Percentiles rank a stretch among this genome's conserved stretches.
These are phyloP conservation scores for Arrhopalites spinosus DNA, from an alignment of 2,888 invertebrate genomes.

Conservation along the genomic window DNA sequence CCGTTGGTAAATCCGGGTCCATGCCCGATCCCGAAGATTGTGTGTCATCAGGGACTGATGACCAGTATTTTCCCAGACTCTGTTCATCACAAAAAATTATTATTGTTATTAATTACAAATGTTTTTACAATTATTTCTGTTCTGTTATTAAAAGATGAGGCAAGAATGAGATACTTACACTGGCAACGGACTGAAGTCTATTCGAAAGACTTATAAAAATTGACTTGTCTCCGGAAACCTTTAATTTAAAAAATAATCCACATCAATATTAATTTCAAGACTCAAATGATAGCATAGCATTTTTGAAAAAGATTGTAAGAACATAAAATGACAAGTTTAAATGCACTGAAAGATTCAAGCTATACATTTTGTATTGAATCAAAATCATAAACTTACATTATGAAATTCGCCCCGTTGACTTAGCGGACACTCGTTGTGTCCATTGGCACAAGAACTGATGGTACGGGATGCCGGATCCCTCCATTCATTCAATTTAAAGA, in stretches of 20 bases:
- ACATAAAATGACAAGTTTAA: background rate
- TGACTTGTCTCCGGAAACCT: conserved; percentile 1
- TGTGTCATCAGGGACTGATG: background rate
- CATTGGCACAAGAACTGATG: conserved; percentile 21
- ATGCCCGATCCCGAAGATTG: conserved; percentile 32
- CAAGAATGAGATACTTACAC: background rate
- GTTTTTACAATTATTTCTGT: background rate
- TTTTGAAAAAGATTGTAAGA: background rate
- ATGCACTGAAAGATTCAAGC: background rate
- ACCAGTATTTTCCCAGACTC: conserved; percentile 31
- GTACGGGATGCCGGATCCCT: conserved; percentile 41
- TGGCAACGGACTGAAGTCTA: background rate
- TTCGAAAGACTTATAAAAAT: background rate
- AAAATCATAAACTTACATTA: background rate
- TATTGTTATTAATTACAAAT: background rate
- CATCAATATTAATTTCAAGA: background rate
- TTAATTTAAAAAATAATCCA: background rate
- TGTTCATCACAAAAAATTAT: background rate
- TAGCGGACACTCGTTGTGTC: conserved; percentile 1
- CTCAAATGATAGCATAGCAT: background rate
- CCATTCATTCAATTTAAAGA: conserved; percentile 41
- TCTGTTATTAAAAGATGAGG: too few relatives aligned
- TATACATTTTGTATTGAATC: too few relatives aligned
- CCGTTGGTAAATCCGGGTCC: conserved; percentile 10
- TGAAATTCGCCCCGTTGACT: background rate